Conservation (phyloP, 2,888 invertebrate species). For the Anagyrus pseudococci region DNA sequence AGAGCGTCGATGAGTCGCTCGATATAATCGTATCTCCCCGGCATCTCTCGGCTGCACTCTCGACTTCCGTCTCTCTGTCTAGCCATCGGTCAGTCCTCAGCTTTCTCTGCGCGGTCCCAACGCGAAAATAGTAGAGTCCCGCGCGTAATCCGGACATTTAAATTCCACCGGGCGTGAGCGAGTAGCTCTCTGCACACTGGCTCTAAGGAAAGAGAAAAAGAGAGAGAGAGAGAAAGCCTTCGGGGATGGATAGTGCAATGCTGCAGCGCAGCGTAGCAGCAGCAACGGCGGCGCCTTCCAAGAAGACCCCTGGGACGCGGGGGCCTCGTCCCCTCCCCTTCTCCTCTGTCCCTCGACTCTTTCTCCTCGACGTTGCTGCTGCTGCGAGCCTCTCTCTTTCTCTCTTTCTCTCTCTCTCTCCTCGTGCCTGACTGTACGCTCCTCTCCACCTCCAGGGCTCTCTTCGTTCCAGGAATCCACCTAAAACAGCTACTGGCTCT, state of each 20-base stretch:
- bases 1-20: too few species aligned
- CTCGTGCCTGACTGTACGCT: not conserved
- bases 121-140: not conserved
- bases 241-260: too few species aligned
- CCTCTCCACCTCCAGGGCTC: too few species aligned
- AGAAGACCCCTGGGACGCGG: constrained; percentile 17
- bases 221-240: too few species aligned
- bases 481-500: constrained; percentile 1
- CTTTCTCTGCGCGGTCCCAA: not conserved
- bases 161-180: constrained; percentile 13
- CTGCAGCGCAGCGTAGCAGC: too few species aligned
- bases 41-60: too few species aligned
- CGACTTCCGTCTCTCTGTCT: too few species aligned
- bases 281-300: constrained; percentile 1
- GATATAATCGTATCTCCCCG: too few species aligned
- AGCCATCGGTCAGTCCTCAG: not conserved
- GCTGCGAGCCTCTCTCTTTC: not conserved
- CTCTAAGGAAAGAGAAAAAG: not conserved
- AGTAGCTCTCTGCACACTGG: too few species aligned
- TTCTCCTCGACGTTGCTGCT: not conserved
- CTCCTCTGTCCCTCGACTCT: not conserved
- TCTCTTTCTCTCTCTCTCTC: not conserved
- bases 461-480: constrained; percentile 1
- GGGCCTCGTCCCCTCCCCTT: not conserved
- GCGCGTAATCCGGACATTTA: constrained; percentile 24